Conservation (phyloP, 2,113 vertebrate genomes). For the Upupa epops region DNA sequence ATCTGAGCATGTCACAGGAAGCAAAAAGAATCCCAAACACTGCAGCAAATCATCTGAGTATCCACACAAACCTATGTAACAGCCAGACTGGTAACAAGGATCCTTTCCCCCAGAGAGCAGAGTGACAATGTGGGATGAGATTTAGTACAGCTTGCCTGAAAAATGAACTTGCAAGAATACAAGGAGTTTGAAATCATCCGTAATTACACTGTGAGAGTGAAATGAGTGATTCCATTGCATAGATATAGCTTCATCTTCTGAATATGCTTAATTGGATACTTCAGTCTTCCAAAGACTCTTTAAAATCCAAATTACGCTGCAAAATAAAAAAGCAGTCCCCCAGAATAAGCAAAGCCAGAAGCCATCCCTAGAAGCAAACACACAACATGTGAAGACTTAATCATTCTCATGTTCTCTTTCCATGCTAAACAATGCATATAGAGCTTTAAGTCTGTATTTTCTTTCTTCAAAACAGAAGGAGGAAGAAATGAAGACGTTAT, state of each 20-base stretch:
- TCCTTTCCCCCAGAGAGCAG: slow-evolving; percentile 9
- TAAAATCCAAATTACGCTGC: slow-evolving; percentile 48
- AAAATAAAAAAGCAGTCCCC: slow-evolving; percentile 42
- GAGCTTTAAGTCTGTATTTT: background rate
- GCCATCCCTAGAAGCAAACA: slow-evolving; percentile 14
- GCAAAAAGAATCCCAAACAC: slow-evolving; percentile 6
- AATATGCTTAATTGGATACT: slow-evolving; percentile 46
- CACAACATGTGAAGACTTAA: slow-evolving; percentile 23
- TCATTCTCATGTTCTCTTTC: background rate
- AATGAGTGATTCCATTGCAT: slow-evolving; percentile 45
- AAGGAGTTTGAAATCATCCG: slow-evolving; percentile 32
- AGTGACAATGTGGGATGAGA: background rate
- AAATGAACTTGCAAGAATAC: slow-evolving; percentile 48
- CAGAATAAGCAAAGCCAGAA: slow-evolving; percentile 22
- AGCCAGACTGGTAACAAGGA: background rate
- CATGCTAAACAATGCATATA: background rate
- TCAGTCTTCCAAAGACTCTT: slow-evolving; percentile 43
- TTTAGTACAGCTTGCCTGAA: slow-evolving; percentile 38
- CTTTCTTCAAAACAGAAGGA: slow-evolving; percentile 2
- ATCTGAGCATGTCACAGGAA: background rate
- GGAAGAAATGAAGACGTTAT: slow-evolving; percentile 21
- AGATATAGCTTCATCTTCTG: slow-evolving; percentile 51
- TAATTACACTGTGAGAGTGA: slow-evolving; percentile 34
- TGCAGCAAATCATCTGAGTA: background rate
- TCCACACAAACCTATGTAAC: slow-evolving; percentile 5